phyloP scores from a whole-genome alignment of 2,113 vertebrate genomes.

The Climacteris rufus region DNA sequence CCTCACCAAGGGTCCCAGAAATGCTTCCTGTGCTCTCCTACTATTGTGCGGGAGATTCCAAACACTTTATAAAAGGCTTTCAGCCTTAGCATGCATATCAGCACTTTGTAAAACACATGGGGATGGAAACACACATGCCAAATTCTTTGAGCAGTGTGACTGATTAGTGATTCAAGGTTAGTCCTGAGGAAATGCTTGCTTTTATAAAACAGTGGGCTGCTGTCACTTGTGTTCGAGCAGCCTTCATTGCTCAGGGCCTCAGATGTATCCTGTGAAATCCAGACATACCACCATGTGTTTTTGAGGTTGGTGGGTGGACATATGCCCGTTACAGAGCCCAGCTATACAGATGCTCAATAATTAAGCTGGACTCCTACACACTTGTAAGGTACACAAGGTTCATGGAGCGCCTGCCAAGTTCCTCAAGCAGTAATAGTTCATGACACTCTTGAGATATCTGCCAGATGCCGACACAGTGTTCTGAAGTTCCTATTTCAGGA shows the following conservation, averaged over 20 bases:
- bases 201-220: background rate
- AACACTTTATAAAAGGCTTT: slow-evolving; percentile 6
- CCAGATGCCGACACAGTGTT: slow-evolving; percentile 51
- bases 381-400: slow-evolving; percentile 26
- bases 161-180: background rate
- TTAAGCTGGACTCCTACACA: slow-evolving; percentile 29
- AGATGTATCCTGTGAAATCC: background rate
- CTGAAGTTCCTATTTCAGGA: slow-evolving; percentile 64
- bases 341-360: background rate
- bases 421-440: slow-evolving; percentile 57
- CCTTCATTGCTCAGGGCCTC: background rate
- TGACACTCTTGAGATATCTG: slow-evolving; percentile 54
- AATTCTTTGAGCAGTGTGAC: background rate
- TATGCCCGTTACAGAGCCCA: background rate
- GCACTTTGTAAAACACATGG: slow-evolving; percentile 3
- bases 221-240: background rate
- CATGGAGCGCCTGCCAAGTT: slow-evolving; percentile 42
- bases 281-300: background rate
- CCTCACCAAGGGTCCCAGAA: background rate
- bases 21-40: background rate
- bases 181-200: background rate
- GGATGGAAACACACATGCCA: background rate
- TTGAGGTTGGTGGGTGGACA: background rate
- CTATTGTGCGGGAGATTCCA: background rate
- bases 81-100: background rate